Evolutionary conservation across 2,888 invertebrate genomes (phyloP).

Genomic region (Mythimna albipuncta): DNA sequence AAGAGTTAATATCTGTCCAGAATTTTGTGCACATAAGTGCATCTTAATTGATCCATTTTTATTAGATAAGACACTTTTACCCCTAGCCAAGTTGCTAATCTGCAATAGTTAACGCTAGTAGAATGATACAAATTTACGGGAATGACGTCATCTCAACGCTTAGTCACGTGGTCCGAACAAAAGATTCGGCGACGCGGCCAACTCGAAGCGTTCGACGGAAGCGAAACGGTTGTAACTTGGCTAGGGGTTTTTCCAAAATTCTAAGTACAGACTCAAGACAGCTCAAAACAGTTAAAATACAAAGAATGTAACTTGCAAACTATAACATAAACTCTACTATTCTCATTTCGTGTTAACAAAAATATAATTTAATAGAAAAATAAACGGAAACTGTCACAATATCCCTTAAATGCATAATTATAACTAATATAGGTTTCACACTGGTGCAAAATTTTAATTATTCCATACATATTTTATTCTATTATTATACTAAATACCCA

Average conservation of each 20-base stretch:
- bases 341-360: constrained; percentile 67
- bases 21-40: constrained; percentile 11
- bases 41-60: not conserved
- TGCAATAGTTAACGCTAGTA: too few relatives aligned
- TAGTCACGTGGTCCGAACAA: too few relatives aligned
- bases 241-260: not conserved
- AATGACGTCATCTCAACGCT: too few relatives aligned
- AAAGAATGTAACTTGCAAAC: constrained; percentile 35
- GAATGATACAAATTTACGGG: too few relatives aligned
- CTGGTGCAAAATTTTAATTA: constrained; percentile 69
- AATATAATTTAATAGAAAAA: constrained; percentile 49
- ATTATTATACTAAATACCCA: constrained; percentile 47
- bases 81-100: too few relatives aligned
- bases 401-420: constrained; percentile 77
- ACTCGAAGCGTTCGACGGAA: too few relatives aligned
- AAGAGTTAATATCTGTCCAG: not conserved
- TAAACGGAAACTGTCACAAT: constrained; percentile 46
- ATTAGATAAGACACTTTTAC: not conserved
- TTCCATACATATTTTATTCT: constrained; percentile 31
- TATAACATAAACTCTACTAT: constrained; percentile 56
- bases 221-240: too few relatives aligned
- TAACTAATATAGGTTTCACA: constrained; percentile 70
- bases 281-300: constrained; percentile 9
- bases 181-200: too few relatives aligned
- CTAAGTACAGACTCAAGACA: not conserved